A percentile compares a stretch with the other conserved stretches of the same genome.
Conservation (phyloP, 92 coral and sea anemone genomes). For the Pocillopora meandrina region DNA sequence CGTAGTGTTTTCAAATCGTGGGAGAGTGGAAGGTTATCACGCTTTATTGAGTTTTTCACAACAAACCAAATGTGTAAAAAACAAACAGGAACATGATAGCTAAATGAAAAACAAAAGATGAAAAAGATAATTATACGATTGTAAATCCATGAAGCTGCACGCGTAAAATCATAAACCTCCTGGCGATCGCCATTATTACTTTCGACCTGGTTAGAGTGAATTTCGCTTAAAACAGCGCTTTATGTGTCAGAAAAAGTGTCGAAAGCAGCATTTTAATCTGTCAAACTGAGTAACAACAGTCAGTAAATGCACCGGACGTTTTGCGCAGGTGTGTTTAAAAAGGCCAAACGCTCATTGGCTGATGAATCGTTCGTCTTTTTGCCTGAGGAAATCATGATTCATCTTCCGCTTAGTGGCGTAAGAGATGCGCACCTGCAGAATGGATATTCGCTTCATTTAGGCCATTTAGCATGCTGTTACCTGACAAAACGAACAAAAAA, state of each 20-base stretch:
- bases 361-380: not conserved
- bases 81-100: not conserved
- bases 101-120: not conserved
- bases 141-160: not conserved
- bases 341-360: constrained; percentile 19
- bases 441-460: not conserved
- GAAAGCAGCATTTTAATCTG: not conserved
- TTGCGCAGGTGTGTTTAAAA: constrained; percentile 29
- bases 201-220: not conserved
- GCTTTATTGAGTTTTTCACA: not conserved
- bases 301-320: constrained; percentile 19
- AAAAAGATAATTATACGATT: not conserved
- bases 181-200: not conserved
- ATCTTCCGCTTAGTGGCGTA: constrained; percentile 3
- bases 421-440: constrained; percentile 17
- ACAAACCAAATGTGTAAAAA: constrained; percentile 9
- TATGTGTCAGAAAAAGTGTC: not conserved
- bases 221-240: not conserved
- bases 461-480: not conserved
- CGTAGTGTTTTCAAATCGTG: not conserved
- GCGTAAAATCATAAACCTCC: not conserved
- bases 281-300: constrained; percentile 1
- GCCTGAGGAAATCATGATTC: constrained; percentile 4
- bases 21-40: not conserved
- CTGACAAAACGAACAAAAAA: not conserved